phyloP scores from a whole-genome alignment of 2,888 invertebrate genomes.

The Drosophila colorata region DNA sequence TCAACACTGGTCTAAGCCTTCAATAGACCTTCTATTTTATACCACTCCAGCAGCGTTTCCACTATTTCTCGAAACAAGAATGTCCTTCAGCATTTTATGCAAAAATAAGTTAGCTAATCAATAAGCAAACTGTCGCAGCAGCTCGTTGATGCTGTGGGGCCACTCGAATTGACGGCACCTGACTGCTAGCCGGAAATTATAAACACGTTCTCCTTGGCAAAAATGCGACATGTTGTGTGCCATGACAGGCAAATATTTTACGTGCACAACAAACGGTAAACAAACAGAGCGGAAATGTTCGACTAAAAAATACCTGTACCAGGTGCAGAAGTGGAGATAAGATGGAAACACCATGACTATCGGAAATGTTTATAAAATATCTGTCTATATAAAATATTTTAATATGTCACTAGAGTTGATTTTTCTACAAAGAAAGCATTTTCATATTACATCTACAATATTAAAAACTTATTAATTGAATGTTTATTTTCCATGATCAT shows the following conservation, averaged over 20 bases:
- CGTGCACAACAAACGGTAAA: slow-evolving; percentile 61
- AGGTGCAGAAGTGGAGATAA: background rate
- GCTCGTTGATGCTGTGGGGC: slow-evolving; percentile 6
- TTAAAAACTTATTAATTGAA: no score
- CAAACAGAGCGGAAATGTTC: slow-evolving; percentile 6
- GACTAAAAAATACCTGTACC: slow-evolving; percentile 30
- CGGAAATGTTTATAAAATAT: no score
- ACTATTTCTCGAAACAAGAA: slow-evolving; percentile 1
- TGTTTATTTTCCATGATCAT: no score
- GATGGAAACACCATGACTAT: background rate
- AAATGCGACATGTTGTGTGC: slow-evolving; percentile 52
- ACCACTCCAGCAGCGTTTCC: slow-evolving; percentile 4
- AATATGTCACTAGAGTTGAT: no score
- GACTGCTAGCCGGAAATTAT: slow-evolving; percentile 59
- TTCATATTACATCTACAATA: no score
- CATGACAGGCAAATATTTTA: slow-evolving; percentile 81
- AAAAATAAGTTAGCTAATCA: slow-evolving; percentile 50
- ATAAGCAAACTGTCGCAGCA: slow-evolving; percentile 57
- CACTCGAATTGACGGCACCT: slow-evolving; percentile 28
- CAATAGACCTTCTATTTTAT: slow-evolving; percentile 7
- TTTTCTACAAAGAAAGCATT: no score
- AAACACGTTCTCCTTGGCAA: slow-evolving; percentile 61
- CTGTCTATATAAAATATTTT: no score
- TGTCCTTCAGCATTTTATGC: slow-evolving; percentile 19
- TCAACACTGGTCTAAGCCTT: slow-evolving; percentile 12